A percentile compares a stretch with the other conserved stretches of the same genome.
These are phyloP conservation scores for Nysson spinosus DNA, from an alignment of 2,888 invertebrate species.

Conservation along the genomic window DNA sequence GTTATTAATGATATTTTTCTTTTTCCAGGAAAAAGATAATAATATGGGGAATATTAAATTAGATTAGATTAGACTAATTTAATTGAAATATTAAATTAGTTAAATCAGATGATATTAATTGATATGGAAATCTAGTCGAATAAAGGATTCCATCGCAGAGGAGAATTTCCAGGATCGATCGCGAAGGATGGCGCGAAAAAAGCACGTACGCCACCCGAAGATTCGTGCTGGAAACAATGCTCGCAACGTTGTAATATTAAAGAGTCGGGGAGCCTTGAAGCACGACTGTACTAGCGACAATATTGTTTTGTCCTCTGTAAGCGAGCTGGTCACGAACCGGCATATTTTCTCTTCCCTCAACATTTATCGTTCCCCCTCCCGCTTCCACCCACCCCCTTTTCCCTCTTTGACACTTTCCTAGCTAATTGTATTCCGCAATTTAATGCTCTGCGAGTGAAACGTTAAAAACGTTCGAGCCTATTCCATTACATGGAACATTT, in stretches of 20 bases:
- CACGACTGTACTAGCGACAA: conserved; percentile 61
- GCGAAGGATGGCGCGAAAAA: conserved; percentile 47
- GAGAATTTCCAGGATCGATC: conserved; percentile 31
- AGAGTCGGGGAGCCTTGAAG: conserved; percentile 47
- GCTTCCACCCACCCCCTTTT: conserved; percentile 29
- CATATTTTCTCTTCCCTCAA: conserved; percentile 40
- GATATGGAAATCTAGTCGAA: neutral
- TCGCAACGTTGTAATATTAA: conserved; percentile 65
- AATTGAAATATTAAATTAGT: too few relatives aligned
- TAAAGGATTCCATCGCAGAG: neutral
- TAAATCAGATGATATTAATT: too few relatives aligned
- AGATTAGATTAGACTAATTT: too few relatives aligned
- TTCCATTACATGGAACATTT: too few relatives aligned
- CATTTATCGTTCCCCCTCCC: conserved; percentile 44
- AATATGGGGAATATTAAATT: too few relatives aligned
- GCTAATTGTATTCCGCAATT: too few relatives aligned
- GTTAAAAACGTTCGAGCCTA: too few relatives aligned
- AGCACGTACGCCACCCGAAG: conserved; percentile 59
- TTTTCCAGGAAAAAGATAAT: too few relatives aligned
- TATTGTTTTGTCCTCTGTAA: conserved; percentile 71
- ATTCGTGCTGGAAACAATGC: conserved; percentile 74
- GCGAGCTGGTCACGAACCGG: conserved; percentile 65
- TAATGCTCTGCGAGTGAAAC: too few relatives aligned
- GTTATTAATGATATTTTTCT: too few relatives aligned
- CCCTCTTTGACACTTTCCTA: neutral